Base-by-base conservation (phyloP, 2,113 vertebrate genomes). In the Podiceps cristatus region DNA sequence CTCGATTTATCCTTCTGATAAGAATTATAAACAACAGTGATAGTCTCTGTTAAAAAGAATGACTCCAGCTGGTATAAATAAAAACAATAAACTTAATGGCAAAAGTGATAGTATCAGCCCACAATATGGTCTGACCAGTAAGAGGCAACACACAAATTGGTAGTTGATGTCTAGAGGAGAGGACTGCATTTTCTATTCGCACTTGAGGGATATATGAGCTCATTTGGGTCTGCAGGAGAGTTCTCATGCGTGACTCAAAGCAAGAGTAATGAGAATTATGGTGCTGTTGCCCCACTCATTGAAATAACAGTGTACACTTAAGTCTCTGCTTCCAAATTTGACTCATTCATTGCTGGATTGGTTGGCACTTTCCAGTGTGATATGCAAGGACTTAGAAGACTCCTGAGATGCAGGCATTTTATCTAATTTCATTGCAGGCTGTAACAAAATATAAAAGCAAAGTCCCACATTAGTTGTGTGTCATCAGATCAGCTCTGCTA, bases 1-100 rank as follows among this genome's bases (percentile, higher is more conserved):
- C 76, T 68, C 87, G 94, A 95, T 96, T 95, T 94, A 85, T 75
- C 22, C 69, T 81, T 72, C 56, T 52, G 97, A 78, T 96, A 91
- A 89, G 91, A 91, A 91, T 96, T 91, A 78, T 81, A 89, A 89
- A 75, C 79, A 76, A 81, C 75, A 60, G 60, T 7, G 35, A 64
- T 68, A 55, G 58, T 42, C 29, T 72, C 15, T 69, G 60, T 82
- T 96, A 78, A 71, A 88, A 96, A 47, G 44, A 92, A 86, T 78
- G 0, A 72, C 72, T 96, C 53, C 45, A 60, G 80, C 64, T 95
- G 66, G 44, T 75, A 37, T 63, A 91, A 96, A 92, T 88, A 95
- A 88, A 95, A 91, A 23, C 67, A 88, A 80, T 93, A 71, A 89
- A 95, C 35, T 47, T 91, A 72, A 74, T 9, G 24, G 76, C 28